Base-by-base conservation (phyloP, 2,797 vertebrate genomes). In the Syngnathus rostellatus region DNA sequence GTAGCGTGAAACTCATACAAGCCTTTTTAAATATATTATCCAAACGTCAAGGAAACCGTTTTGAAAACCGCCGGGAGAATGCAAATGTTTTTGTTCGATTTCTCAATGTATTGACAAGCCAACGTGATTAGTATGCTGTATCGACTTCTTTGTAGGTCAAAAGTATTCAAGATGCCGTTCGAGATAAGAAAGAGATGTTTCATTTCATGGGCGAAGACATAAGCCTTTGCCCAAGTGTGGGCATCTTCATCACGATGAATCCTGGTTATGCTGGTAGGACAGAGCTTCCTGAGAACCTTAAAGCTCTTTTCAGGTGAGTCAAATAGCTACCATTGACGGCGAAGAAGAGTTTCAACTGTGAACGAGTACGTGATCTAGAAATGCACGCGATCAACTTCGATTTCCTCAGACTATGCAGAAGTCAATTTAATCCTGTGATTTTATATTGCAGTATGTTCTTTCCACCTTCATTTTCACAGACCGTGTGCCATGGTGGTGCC, bases 211-310 rank as follows among this genome's bases (percentile, higher is more conserved):
- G 95, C 5, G 94, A 99, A 76, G 94, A 98, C 46, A 94, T 99
- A 68, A 92, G 79, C 55, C 89, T 99, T 51, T 87, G 93, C n/a
- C 88, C 93, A 0, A 92, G 96, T 0, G 96, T 98, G 1, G 97
- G 97, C 2, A 97, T 98, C 87, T 99, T 99, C 83, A 97, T 99
- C 87, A 99, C 97, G 1, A 98, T 98, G 97, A 99, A 99, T 77
- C 97, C 96, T 0, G 96, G 97, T 16, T 99, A 98, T 0, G 95
- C 97, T 0, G 97, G 97, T 17, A 90, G 97, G 69, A 96, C 97
- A 0, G 97, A 98, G 80, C 91, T 99, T 4, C 97, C 97, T 0
- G 97, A 99, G 84, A 99, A 99, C 75, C 93, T 99, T 57, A 99
- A 98, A 82, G 93, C 95, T 60, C 92, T 99, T 40, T 99, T 99